Evolutionary conservation across 2,797 vertebrate genomes (phyloP).

Genomic region (Enteromius viviparus): DNA sequence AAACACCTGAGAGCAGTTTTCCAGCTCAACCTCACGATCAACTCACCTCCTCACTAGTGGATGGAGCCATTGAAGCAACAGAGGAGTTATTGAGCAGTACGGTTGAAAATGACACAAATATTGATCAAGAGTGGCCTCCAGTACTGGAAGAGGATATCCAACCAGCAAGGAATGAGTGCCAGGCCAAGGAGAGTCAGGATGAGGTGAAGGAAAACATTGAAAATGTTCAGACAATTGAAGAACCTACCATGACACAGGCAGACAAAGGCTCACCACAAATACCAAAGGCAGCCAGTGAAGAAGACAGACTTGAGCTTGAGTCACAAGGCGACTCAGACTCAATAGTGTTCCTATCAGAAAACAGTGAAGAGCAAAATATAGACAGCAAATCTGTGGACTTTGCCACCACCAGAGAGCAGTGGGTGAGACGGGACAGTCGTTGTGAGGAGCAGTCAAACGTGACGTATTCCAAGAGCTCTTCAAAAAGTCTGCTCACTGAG

Average conservation of each 20-base stretch:
- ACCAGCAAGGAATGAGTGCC: neutral
- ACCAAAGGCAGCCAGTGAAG: neutral
- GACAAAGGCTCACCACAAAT: neutral
- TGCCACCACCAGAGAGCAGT: slow-evolving; percentile 53
- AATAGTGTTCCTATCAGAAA: slow-evolving; percentile 44
- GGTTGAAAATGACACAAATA: neutral
- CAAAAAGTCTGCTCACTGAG: slow-evolving; percentile 18
- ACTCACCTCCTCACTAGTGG: slow-evolving; percentile 38
- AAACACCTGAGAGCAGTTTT: slow-evolving; percentile 42
- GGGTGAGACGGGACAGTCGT: slow-evolving; percentile 46
- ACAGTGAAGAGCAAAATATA: slow-evolving; percentile 56
- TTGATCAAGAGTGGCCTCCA: slow-evolving; percentile 26
- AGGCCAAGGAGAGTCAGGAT: neutral
- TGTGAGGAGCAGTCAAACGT: slow-evolving; percentile 33
- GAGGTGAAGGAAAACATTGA: neutral
- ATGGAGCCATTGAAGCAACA: slow-evolving; percentile 49
- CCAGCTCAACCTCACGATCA: neutral
- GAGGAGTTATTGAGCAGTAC: slow-evolving; percentile 11
- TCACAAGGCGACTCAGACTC: slow-evolving; percentile 45
- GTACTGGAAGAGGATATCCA: slow-evolving; percentile 32
- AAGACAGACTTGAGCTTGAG: slow-evolving; percentile 46
- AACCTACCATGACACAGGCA: neutral
- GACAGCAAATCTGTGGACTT: slow-evolving; percentile 45
- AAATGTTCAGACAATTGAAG: neutral
- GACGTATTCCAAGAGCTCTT: slow-evolving; percentile 24